Evolutionary conservation across 2,888 invertebrate species (phyloP).

Genomic region (Rhabditoides inermis): DNA sequence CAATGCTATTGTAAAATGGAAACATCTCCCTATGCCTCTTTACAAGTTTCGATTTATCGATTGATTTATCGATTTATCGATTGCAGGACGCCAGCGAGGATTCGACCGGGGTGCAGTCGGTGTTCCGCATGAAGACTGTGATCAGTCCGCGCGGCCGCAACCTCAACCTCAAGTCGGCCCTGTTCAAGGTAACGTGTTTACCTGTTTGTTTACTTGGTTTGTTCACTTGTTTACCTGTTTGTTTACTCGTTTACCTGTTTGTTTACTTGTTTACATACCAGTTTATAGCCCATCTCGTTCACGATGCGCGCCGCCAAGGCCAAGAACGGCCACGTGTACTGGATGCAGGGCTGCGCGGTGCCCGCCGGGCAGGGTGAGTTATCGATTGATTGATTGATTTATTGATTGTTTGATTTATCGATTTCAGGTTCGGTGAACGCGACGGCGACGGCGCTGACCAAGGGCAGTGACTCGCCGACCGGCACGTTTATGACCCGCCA

Average conservation of each 20-base stretch:
- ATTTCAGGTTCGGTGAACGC: slow-evolving; percentile 28
- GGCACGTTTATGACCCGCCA: slow-evolving; percentile 47
- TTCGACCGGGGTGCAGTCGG: slow-evolving; percentile 47
- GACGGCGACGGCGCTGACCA: slow-evolving; percentile 26
- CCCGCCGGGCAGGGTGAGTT: slow-evolving; percentile 48
- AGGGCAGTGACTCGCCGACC: slow-evolving; percentile 29
- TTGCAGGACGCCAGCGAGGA: slow-evolving; percentile 11
- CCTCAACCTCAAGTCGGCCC: slow-evolving; percentile 86
- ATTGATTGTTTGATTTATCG: too few relatives aligned
- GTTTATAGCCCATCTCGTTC: slow-evolving; percentile 31
- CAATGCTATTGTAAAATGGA: not conserved
- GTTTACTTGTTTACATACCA: not conserved
- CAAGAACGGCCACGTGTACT: slow-evolving; percentile 21
- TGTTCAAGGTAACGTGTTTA: slow-evolving; percentile 71
- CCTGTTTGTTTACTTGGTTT: too few relatives aligned
- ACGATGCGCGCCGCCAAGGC: slow-evolving; percentile 27
- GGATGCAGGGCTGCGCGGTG: slow-evolving; percentile 36
- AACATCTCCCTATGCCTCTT: not conserved
- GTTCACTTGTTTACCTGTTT: too few relatives aligned
- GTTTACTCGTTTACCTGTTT: too few relatives aligned
- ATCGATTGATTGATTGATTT: too few relatives aligned
- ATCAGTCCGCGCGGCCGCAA: slow-evolving; percentile 83
- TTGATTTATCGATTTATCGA: too few relatives aligned
- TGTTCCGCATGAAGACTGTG: slow-evolving; percentile 83
- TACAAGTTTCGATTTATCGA: too few relatives aligned